Percentiles rank a stretch among this genome's conserved stretches.
Evolutionary conservation across 2,797 vertebrate genomes (phyloP).

Genomic region (Odontamblyopus rebecca): DNA sequence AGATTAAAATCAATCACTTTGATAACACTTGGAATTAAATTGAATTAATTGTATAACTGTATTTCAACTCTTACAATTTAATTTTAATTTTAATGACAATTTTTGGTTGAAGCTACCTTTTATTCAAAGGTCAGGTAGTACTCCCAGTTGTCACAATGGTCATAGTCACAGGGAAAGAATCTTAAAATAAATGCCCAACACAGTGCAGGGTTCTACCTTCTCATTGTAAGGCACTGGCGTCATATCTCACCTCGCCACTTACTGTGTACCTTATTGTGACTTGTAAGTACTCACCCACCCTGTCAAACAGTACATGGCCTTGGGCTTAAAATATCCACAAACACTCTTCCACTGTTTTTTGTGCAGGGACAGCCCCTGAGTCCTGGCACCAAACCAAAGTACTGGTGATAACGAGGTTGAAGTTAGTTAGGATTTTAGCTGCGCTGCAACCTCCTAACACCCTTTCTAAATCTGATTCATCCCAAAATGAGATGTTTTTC

Average conservation of each 20-base stretch:
- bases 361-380: conserved; percentile 57
- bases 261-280: conserved; percentile 38
- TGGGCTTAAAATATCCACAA: conserved; percentile 48
- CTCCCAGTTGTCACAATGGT: background rate
- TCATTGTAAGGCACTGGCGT: background rate
- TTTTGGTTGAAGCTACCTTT: background rate
- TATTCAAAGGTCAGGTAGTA: background rate
- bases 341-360: conserved; percentile 29
- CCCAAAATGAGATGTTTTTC: conserved; percentile 68
- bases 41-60: background rate
- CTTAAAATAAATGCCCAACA: background rate
- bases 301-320: conserved; percentile 46
- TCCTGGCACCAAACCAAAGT: conserved; percentile 59
- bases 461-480: conserved; percentile 70
- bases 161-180: conserved; percentile 2
- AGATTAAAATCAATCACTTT: background rate
- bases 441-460: conserved; percentile 63
- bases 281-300: conserved; percentile 34
- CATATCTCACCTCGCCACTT: conserved; percentile 30
- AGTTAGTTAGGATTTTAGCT: conserved; percentile 76
- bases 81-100: background rate
- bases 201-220: background rate
- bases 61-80: too few relatives aligned
- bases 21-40: background rate
- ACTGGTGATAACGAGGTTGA: conserved; percentile 70